Evolutionary conservation across 2,888 invertebrate species (phyloP).

Genomic region (Nomada hirtipes): DNA sequence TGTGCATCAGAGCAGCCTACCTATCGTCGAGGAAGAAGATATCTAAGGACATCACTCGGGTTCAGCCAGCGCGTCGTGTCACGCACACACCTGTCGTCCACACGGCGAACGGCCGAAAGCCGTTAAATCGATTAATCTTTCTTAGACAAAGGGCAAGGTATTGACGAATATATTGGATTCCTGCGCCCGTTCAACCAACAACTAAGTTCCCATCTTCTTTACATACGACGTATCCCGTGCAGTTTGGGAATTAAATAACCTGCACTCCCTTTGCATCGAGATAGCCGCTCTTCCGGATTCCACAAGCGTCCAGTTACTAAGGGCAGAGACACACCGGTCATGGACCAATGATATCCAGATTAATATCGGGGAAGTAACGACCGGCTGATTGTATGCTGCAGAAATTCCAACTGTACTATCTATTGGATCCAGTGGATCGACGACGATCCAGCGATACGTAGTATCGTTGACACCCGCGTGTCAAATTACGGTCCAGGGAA

Average conservation of each 20-base stretch:
- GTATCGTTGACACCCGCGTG: conserved; percentile 6
- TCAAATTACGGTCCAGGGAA: conserved; percentile 13
- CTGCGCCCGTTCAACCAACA: conserved; percentile 4
- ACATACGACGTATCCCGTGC: no score
- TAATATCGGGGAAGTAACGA: no score
- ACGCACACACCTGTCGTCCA: conserved; percentile 23
- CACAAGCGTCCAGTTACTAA: conserved; percentile 6
- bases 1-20: conserved; percentile 86
- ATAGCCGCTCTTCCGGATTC: conserved; percentile 26
- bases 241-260: not conserved
- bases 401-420: not conserved
- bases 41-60: conserved; percentile 80
- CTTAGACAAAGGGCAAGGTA: conserved; percentile 15
- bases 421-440: not conserved
- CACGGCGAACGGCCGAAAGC: conserved; percentile 68
- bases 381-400: not conserved
- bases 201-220: not conserved
- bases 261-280: conserved; percentile 13
- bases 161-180: not conserved
- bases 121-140: conserved; percentile 30
- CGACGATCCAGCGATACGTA: not conserved
- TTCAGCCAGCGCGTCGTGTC: conserved; percentile 35
- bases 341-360: not conserved
- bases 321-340: not conserved
- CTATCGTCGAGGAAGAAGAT: conserved; percentile 87